Evolutionary conservation across 2,797 vertebrate genomes (phyloP).

Genomic region (Girardinus metallicus): DNA sequence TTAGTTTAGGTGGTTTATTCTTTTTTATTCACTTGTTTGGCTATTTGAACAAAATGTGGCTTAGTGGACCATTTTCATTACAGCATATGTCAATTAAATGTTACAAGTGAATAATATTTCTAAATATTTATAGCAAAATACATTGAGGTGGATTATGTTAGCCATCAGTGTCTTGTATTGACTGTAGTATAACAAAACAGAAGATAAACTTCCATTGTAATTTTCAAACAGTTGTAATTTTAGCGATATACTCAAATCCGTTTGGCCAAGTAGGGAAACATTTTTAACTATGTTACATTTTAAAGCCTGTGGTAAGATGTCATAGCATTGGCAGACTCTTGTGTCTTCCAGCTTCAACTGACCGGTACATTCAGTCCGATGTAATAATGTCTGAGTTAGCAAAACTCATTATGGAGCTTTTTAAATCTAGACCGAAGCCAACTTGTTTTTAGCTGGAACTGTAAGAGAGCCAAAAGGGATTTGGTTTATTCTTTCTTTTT

Average conservation of each 20-base stretch:
- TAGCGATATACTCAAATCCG: not conserved
- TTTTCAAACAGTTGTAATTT: not conserved
- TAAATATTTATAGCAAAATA: not conserved
- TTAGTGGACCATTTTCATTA: not conserved
- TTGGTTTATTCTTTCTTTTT: not conserved
- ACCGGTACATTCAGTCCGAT: slow-evolving; percentile 36
- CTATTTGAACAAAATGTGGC: not conserved
- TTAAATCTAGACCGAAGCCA: slow-evolving; percentile 5
- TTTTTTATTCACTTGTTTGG: too few relatives aligned
- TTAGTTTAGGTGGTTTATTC: not conserved
- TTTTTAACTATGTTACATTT: not conserved
- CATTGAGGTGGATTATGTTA: not conserved
- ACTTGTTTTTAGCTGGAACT: not conserved
- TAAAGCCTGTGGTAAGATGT: not conserved
- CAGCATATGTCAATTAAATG: not conserved
- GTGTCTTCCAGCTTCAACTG: slow-evolving; percentile 41
- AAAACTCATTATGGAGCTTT: slow-evolving; percentile 18
- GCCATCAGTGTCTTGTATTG: not conserved
- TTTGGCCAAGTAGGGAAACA: not conserved
- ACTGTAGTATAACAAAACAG: not conserved
- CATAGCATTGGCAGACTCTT: slow-evolving; percentile 14
- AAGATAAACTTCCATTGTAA: not conserved
- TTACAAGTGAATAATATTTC: not conserved
- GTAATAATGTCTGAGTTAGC: slow-evolving; percentile 24
- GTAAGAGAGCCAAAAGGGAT: slow-evolving; percentile 13